A percentile compares a stretch with the other conserved stretches of the same genome.
phyloP scores from a whole-genome alignment of 1,140 invertebrate species.

The Drosophila hydei region DNA sequence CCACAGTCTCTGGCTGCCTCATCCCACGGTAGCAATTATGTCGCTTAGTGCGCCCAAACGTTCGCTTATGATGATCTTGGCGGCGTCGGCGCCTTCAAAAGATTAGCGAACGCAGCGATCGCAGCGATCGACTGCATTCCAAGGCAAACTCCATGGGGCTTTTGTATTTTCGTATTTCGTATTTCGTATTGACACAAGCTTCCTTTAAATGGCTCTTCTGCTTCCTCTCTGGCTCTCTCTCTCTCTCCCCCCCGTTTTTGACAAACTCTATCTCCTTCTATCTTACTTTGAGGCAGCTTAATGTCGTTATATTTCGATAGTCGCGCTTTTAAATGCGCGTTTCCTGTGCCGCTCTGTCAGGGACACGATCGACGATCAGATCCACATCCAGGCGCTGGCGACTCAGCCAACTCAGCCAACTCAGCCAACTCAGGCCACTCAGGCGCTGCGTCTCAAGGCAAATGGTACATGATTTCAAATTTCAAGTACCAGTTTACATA shows the following conservation, averaged over 20 bases:
- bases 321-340: slow-evolving; percentile 79
- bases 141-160: slow-evolving; percentile 55
- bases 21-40: slow-evolving; percentile 82
- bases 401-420: too few species aligned
- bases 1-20: background rate
- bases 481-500: slow-evolving; percentile 82
- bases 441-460: slow-evolving; percentile 66
- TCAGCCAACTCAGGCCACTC: too few species aligned
- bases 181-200: slow-evolving; percentile 76
- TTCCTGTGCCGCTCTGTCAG: slow-evolving; percentile 76
- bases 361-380: slow-evolving; percentile 68
- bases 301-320: slow-evolving; percentile 81
- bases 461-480: slow-evolving; percentile 83
- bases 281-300: slow-evolving; percentile 27
- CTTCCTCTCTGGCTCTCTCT: slow-evolving; percentile 6
- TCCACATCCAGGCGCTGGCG: slow-evolving; percentile 24
- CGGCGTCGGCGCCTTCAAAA: slow-evolving; percentile 74
- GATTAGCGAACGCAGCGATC: slow-evolving; percentile 54
- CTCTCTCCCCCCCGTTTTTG: slow-evolving; percentile 6
- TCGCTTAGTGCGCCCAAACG: slow-evolving; percentile 70
- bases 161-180: background rate
- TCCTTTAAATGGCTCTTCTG: slow-evolving; percentile 60
- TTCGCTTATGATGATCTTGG: slow-evolving; percentile 53
- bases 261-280: too few species aligned
- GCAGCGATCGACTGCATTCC: slow-evolving; percentile 52